A percentile compares a stretch with the other conserved stretches of the same genome.
These are phyloP conservation scores for Aspiorhynchus laticeps DNA, from an alignment of 2,113 vertebrate species.

Conservation along the genomic window DNA sequence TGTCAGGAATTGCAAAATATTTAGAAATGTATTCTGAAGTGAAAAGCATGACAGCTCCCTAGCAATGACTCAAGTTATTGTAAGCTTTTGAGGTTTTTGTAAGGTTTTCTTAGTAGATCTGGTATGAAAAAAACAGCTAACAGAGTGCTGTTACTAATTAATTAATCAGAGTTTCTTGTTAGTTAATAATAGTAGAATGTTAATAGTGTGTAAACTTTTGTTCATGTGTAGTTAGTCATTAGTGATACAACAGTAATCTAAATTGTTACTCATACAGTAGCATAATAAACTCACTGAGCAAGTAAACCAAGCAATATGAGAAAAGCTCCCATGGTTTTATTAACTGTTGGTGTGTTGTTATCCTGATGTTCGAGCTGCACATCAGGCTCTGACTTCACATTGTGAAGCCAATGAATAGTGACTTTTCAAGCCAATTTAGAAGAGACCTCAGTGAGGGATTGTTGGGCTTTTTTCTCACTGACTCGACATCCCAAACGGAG, in stretches of 20 bases:
- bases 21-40: not conserved
- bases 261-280: not conserved
- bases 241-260: not conserved
- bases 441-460: constrained; percentile 17
- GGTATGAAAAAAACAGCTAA: not conserved
- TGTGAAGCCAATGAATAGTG: not conserved
- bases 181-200: not conserved
- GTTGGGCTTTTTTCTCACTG: not conserved
- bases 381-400: not conserved
- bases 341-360: not conserved
- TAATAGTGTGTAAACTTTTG: not conserved
- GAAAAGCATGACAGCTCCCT: not conserved
- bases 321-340: constrained; percentile 20
- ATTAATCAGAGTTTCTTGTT: not conserved
- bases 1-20: not conserved
- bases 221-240: not conserved
- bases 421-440: constrained; percentile 17
- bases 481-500: not conserved
- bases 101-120: not conserved
- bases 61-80: not conserved
- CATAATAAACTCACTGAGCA: not conserved
- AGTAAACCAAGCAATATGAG: not conserved
- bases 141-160: no score
- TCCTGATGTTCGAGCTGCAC: not conserved
- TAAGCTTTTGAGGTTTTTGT: no score